Percentiles rank a stretch among this genome's conserved stretches.
These are phyloP conservation scores for Thamnophis elegans DNA, from an alignment of 2,797 vertebrate species.

Conservation along the genomic window DNA sequence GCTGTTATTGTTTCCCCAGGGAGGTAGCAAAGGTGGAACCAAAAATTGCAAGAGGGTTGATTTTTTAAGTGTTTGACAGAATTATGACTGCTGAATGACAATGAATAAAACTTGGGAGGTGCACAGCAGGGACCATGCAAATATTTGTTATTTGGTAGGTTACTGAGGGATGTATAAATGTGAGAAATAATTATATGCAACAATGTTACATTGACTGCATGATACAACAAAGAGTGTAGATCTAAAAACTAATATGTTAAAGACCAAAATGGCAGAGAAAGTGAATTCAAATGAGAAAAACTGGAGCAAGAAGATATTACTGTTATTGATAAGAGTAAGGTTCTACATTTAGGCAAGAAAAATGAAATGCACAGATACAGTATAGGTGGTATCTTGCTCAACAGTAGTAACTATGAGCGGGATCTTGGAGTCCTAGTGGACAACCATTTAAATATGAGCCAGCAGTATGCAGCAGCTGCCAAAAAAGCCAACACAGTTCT, in stretches of 20 bases:
- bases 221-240: not conserved
- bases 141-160: not conserved
- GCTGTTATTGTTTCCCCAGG: not conserved
- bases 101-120: not conserved
- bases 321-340: too few relatives aligned
- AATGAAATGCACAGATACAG: too few relatives aligned
- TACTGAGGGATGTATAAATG: not conserved
- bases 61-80: not conserved
- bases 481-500: too few relatives aligned
- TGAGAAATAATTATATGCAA: not conserved
- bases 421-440: too few relatives aligned
- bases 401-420: too few relatives aligned
- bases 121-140: not conserved
- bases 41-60: not conserved
- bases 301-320: not conserved
- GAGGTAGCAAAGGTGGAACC: not conserved
- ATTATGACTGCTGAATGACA: not conserved
- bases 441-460: too few relatives aligned
- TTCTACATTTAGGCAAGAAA: too few relatives aligned
- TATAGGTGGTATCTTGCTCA: too few relatives aligned
- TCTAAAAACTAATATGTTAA: not conserved
- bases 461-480: too few relatives aligned
- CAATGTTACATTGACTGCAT: not conserved
- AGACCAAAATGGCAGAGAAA: not conserved
- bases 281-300: not conserved